Conservation (phyloP, 2,797 vertebrate species). For the Lepilemur septentrionalis region DNA sequence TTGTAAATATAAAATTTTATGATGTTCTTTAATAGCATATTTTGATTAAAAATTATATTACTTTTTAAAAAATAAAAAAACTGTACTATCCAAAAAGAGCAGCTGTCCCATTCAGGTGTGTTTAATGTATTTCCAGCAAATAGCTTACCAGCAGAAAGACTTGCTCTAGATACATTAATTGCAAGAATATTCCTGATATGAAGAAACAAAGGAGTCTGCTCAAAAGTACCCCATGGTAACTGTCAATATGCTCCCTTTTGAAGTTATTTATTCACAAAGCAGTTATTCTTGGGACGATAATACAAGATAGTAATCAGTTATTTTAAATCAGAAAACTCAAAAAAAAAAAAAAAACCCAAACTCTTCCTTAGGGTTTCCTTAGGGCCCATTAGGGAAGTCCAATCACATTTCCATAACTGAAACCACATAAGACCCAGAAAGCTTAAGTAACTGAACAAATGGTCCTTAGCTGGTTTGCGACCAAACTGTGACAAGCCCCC, state of each 20-base stretch:
- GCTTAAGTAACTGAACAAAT: background rate
- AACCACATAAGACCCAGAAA: background rate
- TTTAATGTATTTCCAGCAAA: background rate
- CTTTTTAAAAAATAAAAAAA: background rate
- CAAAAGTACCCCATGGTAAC: background rate
- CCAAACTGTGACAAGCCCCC: background rate
- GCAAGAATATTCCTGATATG: background rate
- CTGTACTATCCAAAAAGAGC: background rate
- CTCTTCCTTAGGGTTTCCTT: background rate
- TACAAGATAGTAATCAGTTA: background rate
- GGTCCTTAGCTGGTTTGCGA: background rate
- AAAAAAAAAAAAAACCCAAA: background rate
- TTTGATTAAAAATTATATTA: background rate
- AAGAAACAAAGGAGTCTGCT: background rate
- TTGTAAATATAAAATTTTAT: background rate
- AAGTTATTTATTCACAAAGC: slow-evolving; percentile 19
- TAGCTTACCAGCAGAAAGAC: background rate
- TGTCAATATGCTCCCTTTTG: background rate
- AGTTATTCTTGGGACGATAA: slow-evolving; percentile 7
- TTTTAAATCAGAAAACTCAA: slow-evolving; percentile 27
- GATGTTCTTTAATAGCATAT: background rate
- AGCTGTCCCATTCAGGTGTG: background rate
- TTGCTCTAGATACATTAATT: background rate
- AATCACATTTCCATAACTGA: background rate
- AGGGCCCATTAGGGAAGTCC: background rate